phyloP scores from a whole-genome alignment of 2,113 vertebrate genomes.

The Colinus virginianus region DNA sequence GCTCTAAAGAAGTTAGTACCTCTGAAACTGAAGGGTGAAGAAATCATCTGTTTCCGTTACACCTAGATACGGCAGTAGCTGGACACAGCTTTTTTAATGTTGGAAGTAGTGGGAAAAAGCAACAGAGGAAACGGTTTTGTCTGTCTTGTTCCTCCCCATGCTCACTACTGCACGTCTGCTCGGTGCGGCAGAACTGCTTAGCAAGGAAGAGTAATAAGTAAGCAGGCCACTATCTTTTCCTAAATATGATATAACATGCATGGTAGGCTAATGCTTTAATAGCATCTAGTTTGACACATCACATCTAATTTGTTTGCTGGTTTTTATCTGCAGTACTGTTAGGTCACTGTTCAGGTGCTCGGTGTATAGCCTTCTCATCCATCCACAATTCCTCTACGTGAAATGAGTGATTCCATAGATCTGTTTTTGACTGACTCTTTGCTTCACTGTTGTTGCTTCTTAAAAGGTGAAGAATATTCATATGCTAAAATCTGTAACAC shows the following conservation, averaged over 20 bases:
- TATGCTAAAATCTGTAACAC: slow-evolving; percentile 52
- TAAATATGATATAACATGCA: neutral
- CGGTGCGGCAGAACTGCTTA: neutral
- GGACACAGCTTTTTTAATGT: neutral
- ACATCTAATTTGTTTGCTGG: slow-evolving; percentile 55
- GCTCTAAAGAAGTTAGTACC: neutral
- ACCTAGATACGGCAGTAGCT: neutral
- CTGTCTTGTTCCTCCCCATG: neutral
- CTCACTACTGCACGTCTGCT: slow-evolving; percentile 6
- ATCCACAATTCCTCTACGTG: slow-evolving; percentile 59
- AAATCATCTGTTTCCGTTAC: slow-evolving; percentile 20
- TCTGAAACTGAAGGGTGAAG: neutral
- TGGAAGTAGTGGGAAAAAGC: neutral
- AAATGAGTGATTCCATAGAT: slow-evolving; percentile 57
- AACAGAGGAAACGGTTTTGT: neutral
- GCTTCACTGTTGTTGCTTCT: slow-evolving; percentile 64
- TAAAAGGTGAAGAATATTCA: slow-evolving; percentile 67
- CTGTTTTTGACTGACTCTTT: slow-evolving; percentile 65
- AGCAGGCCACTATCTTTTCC: slow-evolving; percentile 7
- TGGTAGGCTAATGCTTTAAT: neutral
- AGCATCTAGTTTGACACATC: slow-evolving; percentile 40
- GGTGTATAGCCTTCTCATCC: slow-evolving; percentile 56
- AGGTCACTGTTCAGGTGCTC: slow-evolving; percentile 56
- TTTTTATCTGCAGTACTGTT: slow-evolving; percentile 67
- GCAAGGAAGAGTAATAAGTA: neutral